phyloP scores from a whole-genome alignment of 1,140 invertebrate species.

The Aricia agestis region DNA sequence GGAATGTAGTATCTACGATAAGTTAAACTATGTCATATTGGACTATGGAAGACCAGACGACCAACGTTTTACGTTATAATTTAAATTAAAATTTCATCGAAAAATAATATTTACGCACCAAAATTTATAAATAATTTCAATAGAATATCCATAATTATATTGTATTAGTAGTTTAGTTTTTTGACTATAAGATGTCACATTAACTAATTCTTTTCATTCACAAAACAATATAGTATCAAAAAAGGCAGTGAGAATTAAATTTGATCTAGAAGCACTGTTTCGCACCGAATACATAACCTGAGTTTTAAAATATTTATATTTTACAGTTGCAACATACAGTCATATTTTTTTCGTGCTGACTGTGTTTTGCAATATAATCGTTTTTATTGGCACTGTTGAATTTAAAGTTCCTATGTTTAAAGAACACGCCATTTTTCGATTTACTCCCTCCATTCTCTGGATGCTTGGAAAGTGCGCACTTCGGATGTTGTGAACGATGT shows the following conservation, averaged over 20 bases:
- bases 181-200: slow-evolving; percentile 6
- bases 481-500: slow-evolving; percentile 72
- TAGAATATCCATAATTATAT: background rate
- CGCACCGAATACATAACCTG: background rate
- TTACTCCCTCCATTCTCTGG: slow-evolving; percentile 67
- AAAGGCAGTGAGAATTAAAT: slow-evolving; percentile 9
- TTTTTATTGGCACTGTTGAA: slow-evolving; percentile 3
- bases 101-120: background rate
- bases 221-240: background rate
- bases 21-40: background rate
- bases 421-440: background rate
- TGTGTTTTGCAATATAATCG: background rate
- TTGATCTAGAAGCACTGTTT: slow-evolving; percentile 6
- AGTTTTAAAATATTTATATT: background rate
- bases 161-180: slow-evolving; percentile 14
- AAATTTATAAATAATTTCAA: background rate
- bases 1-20: background rate
- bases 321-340: background rate
- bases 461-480: slow-evolving; percentile 72
- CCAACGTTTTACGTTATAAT: background rate
- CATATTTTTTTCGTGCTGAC: background rate
- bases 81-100: background rate
- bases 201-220: background rate
- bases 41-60: slow-evolving; percentile 5
- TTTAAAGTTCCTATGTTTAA: background rate